Conservation (phyloP, 2,797 vertebrate species). For the Acridotheres tristis region DNA sequence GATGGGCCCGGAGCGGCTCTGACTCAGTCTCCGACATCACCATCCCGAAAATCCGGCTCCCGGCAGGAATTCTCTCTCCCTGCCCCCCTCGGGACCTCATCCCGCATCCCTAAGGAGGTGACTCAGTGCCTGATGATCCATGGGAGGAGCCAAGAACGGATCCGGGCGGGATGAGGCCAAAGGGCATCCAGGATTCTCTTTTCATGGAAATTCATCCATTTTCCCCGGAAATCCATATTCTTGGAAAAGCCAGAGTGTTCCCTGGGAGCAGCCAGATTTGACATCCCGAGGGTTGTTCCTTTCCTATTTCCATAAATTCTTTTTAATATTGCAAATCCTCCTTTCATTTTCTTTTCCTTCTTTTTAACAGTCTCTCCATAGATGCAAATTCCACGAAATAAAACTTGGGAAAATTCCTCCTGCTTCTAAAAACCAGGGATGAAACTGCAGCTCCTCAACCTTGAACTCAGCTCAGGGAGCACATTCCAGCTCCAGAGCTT, state of each 20-base stretch:
- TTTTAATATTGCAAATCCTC: accelerated
- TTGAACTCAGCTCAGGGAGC: neutral
- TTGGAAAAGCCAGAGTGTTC: neutral
- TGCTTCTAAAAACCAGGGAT: neutral
- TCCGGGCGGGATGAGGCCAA: neutral
- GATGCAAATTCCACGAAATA: accelerated
- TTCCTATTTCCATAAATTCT: accelerated
- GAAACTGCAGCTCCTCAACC: neutral
- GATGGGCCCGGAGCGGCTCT: neutral
- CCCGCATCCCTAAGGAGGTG: neutral
- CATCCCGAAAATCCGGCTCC: neutral
- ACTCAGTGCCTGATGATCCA: neutral
- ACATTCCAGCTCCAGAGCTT: neutral
- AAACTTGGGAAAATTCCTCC: neutral
- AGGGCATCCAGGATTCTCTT: neutral
- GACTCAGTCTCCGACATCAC: neutral
- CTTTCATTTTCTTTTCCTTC: accelerated
- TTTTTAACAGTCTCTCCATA: neutral
- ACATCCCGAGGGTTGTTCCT: neutral
- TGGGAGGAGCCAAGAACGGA: neutral
- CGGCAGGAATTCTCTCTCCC: neutral
- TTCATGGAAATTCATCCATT: neutral
- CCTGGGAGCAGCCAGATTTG: neutral
- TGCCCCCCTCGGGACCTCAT: neutral
- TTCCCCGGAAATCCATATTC: neutral